phyloP scores from a whole-genome alignment of 2,113 vertebrate species.

The Stegostoma tigrinum region DNA sequence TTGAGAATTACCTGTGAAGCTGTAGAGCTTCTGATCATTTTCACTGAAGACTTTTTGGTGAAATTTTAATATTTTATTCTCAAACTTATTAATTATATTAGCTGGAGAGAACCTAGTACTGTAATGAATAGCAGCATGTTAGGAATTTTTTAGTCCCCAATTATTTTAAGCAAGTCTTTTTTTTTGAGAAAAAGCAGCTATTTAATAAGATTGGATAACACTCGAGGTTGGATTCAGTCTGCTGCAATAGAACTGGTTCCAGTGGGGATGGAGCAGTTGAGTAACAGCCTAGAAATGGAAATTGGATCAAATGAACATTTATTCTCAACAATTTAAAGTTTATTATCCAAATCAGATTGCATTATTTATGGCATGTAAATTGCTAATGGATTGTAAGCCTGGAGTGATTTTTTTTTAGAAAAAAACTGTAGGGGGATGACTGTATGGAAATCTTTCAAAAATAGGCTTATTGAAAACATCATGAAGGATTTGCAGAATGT shows the following conservation, averaged over 20 bases:
- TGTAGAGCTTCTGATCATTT: background rate
- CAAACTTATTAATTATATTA: background rate
- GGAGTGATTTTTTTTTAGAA: background rate
- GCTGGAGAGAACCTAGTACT: background rate
- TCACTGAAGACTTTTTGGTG: background rate
- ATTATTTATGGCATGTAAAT: background rate
- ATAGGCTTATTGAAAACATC: background rate
- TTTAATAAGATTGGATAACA: background rate
- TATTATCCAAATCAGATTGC: background rate
- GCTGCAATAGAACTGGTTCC: background rate
- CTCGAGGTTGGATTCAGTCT: background rate
- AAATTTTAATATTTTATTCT: background rate
- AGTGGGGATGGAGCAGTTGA: background rate
- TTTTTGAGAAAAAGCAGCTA: background rate
- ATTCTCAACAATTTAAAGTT: background rate
- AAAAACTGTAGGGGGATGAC: background rate
- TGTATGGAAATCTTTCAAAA: background rate
- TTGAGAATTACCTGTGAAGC: background rate
- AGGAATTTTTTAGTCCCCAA: background rate
- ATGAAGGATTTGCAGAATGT: background rate
- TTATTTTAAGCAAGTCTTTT: background rate
- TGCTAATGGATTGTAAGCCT: background rate
- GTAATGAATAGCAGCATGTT: background rate
- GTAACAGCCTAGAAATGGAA: background rate
- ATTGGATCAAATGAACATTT: background rate